phyloP scores from a whole-genome alignment of 2,797 vertebrate species.

The Enteromius fasciolatus region DNA sequence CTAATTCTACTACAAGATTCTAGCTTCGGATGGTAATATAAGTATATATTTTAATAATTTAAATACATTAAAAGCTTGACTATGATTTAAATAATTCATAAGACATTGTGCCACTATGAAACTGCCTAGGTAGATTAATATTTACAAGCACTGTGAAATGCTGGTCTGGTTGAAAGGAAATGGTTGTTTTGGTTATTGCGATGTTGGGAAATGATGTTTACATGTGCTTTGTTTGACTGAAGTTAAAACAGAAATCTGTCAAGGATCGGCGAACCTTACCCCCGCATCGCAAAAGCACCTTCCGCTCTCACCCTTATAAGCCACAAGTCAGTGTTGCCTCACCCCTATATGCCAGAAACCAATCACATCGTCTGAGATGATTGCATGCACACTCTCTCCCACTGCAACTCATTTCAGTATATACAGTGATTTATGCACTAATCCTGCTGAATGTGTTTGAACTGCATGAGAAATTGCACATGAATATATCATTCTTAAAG shows the following conservation, averaged over 20 bases:
- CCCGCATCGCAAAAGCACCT: constrained; percentile 61
- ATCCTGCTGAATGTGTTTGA: neutral
- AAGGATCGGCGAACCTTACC: constrained; percentile 49
- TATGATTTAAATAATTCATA: neutral
- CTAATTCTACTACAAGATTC: neutral
- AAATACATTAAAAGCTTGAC: neutral
- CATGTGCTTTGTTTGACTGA: constrained; percentile 48
- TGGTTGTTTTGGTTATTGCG: neutral
- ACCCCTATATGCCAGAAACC: constrained; percentile 20
- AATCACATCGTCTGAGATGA: constrained; percentile 38
- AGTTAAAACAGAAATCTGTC: constrained; percentile 50
- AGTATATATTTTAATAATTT: neutral
- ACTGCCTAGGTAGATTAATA: neutral
- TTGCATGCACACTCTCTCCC: constrained; percentile 12
- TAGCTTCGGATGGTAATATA: neutral
- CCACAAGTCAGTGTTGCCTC: constrained; percentile 74
- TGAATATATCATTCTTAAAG: neutral
- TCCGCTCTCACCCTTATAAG: constrained; percentile 64
- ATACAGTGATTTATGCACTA: constrained; percentile 24
- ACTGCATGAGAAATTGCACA: constrained; percentile 29
- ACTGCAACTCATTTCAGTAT: constrained; percentile 57
- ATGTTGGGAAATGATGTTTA: constrained; percentile 14
- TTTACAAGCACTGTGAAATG: neutral
- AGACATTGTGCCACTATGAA: neutral
- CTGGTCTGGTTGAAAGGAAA: neutral